phyloP scores from a whole-genome alignment of 2,113 vertebrate genomes.

The Acinonyx jubatus region DNA sequence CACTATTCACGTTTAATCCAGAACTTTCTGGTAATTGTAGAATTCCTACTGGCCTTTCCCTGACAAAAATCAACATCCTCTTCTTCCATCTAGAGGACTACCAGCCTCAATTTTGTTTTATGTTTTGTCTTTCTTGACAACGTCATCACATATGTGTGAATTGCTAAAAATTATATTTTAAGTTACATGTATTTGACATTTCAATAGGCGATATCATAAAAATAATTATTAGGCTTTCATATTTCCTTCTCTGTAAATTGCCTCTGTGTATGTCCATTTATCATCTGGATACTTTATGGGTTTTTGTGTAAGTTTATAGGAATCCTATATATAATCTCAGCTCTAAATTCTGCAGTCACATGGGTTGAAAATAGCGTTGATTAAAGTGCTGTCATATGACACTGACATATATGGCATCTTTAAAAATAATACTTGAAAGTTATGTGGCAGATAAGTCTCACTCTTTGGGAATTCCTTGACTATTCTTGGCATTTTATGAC shows the following conservation, averaged over 20 bases:
- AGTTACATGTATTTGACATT: neutral
- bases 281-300: neutral
- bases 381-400: neutral
- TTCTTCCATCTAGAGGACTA: neutral
- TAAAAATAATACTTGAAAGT: neutral
- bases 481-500: neutral
- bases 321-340: neutral
- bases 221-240: neutral
- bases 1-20: neutral
- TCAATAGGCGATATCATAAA: neutral
- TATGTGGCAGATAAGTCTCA: neutral
- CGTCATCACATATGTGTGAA: neutral
- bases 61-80: neutral
- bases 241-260: neutral
- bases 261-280: neutral
- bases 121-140: neutral
- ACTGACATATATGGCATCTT: neutral
- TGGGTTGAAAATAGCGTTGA: neutral
- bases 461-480: neutral
- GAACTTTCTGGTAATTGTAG: neutral
- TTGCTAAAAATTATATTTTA: neutral
- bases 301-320: neutral
- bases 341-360: neutral
- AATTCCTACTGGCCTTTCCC: neutral
- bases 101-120: neutral